phyloP scores from a whole-genome alignment of 2,797 vertebrate genomes.

The Poliocrania exsul region DNA sequence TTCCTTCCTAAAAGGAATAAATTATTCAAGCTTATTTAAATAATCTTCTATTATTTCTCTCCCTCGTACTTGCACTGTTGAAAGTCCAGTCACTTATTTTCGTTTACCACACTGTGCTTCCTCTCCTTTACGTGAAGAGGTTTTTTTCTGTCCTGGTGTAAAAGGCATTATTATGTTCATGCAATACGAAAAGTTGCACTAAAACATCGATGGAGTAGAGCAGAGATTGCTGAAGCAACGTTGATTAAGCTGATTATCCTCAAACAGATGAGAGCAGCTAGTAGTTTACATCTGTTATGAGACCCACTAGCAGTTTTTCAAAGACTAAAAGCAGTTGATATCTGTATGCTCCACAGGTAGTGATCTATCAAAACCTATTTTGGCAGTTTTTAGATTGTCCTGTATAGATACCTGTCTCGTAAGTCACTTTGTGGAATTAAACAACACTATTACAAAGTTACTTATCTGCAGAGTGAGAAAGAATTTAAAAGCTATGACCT shows the following conservation, averaged over 20 bases:
- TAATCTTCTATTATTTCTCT: conserved; percentile 5
- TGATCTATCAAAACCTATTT: neutral
- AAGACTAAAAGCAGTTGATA: neutral
- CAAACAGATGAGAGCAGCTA: neutral
- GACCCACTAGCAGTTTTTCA: neutral
- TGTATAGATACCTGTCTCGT: neutral
- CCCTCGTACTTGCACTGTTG: neutral
- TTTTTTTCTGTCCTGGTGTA: neutral
- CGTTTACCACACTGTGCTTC: neutral
- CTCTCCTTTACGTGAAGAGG: neutral
- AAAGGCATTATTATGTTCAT: neutral
- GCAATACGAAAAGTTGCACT: neutral
- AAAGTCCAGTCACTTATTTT: conserved; percentile 1
- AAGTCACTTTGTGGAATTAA: conserved; percentile 3
- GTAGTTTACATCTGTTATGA: neutral
- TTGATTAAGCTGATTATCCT: conserved; percentile 21
- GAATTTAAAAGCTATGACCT: neutral
- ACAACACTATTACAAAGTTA: neutral
- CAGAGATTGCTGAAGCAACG: neutral
- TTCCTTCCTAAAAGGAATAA: conserved; percentile 43
- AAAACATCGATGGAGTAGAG: neutral
- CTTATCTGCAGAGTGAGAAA: neutral
- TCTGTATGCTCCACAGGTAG: neutral
- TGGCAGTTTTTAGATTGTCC: neutral
- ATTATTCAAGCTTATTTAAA: conserved; percentile 56